These are phyloP conservation scores for Aspidiotus destructor DNA, from an alignment of 2,888 invertebrate genomes.

Conservation along the genomic window DNA sequence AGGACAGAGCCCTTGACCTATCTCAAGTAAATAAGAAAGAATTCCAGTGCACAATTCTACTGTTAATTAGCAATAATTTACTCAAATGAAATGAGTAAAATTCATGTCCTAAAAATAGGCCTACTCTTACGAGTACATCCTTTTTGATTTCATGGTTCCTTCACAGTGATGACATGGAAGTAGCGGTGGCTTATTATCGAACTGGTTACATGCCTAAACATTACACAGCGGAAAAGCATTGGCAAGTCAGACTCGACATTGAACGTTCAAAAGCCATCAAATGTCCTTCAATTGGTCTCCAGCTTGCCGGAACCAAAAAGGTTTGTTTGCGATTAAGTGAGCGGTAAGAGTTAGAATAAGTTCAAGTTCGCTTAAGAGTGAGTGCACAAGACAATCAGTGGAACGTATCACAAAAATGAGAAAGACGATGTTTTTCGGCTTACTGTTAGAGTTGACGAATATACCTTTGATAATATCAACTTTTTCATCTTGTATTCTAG, in stretches of 20 bases:
- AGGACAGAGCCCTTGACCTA: no score
- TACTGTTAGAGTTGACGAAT: no score
- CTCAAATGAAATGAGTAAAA: no score
- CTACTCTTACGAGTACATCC: no score
- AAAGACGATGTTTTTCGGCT: no score
- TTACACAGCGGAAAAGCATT: slow-evolving; percentile 68
- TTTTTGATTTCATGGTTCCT: slow-evolving; percentile 25
- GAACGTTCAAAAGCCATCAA: slow-evolving; percentile 87
- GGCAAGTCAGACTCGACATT: slow-evolving; percentile 70
- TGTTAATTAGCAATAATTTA: no score
- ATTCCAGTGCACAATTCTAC: background rate
- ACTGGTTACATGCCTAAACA: slow-evolving; percentile 83
- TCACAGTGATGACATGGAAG: slow-evolving; percentile 56
- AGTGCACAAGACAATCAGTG: no score
- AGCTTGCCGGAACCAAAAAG: slow-evolving; percentile 90
- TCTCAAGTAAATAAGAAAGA: no score
- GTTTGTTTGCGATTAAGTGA: slow-evolving; percentile 37
- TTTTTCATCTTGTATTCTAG: slow-evolving; percentile 37
- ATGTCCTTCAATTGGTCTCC: slow-evolving; percentile 88
- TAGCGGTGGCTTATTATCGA: slow-evolving; percentile 86
- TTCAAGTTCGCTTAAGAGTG: background rate
- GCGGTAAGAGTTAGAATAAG: background rate
- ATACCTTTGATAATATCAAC: no score
- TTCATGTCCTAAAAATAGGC: no score
- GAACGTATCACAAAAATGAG: no score